Evolutionary conservation across 2,797 vertebrate species (phyloP), one percentile per base, ranked within the genome.

Genomic region (Liasis olivaceus): DNA sequence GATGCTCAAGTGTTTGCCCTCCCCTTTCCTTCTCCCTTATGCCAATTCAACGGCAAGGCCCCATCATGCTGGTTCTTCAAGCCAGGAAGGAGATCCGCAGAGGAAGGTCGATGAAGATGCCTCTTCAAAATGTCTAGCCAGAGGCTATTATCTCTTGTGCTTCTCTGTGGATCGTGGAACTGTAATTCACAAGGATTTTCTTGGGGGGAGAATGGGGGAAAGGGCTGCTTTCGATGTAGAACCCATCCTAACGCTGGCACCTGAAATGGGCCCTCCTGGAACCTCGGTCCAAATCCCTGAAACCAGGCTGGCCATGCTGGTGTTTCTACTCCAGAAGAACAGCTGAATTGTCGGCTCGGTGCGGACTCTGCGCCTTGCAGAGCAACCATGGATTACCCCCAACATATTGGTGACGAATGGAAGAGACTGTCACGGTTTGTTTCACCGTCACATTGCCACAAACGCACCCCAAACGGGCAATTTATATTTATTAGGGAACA

Each of bases 401-500:
- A 69, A 85, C 89, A 69, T 91, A 91, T 72, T 60, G 96, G 95
- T 56, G 0, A 89, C 8, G 84, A 22, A n/a, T 13, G 63, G 58
- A 91, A 87, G 89, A 42, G 58, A 64, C 28, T 26, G 92, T 0
- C 3, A 85, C 0, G 91, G 84, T 93, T 20, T 20, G 91, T n/a
- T 93, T 89, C 17, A 59, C 95, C 81, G 62, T 95, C 95, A 69
- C 91, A 0, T 93, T 88, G 13, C 69, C 0, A 1, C 95, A 93
- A 90, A 91, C 54, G 17, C 59, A 42, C 91, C 86, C 85, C 94
- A 36, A 89, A 47, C 5, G 93, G 91, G 60, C 94, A 91, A 94
- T 42, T 86, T 95, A 91, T 95, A 85, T 93, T 97, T 96, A 96
- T 97, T 96, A 96, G 93, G 89, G 85, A 94, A 96, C 96, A 96